Evolutionary conservation across 2,113 vertebrate species (phyloP), one percentile per base, ranked within the genome.

Genomic region (Varanus salvator): DNA sequence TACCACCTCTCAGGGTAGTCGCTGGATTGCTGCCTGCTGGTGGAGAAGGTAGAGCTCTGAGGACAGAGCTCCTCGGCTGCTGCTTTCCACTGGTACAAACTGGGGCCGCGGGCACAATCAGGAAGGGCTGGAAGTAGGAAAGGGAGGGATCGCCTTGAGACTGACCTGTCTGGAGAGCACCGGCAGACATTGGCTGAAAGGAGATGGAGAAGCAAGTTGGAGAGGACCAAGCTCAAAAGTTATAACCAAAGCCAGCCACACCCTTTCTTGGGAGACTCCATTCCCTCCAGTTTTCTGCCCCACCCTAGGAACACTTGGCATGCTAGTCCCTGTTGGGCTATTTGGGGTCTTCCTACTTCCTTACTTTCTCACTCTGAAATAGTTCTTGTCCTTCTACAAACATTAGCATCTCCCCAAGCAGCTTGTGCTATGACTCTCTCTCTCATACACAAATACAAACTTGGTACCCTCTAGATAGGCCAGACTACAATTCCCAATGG

Each of bases 151-250:
- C 6, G 27, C 21, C 15, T 74, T 38, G 78, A 88, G 21, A 94
- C 94, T 94, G 74, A 97, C 96, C 96, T 97, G 96, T 92, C 78
- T 96, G 96, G 38, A 97, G 95, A 52, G 93, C 90, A 38, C 0
- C 84, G n/a, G 93, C 89, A 85, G 94, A 93, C 75, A 96, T 93
- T 84, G 96, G 94, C 97, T 97, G 94, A 1, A 4, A 54, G 75
- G 71, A 86, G 27, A 90, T 80, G 92, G 77, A 87, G 3, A 77
- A 23, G 54, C 5, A 66, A 19, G 1, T 44, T 76, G 60, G 54
- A 34, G 17, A 64, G 31, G 31, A 25, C 3, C 81, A 66, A 66
- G 5, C 21, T 44, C 31, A 64, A 64, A 64, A 66, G 38, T 34
- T 34, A 66, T 3, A 66, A 12, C 57, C 21, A n/a, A 29, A 25